Percentiles rank a stretch among this genome's conserved stretches.
phyloP scores from a whole-genome alignment of 1,140 invertebrate species.

The Lepidurus apus region DNA sequence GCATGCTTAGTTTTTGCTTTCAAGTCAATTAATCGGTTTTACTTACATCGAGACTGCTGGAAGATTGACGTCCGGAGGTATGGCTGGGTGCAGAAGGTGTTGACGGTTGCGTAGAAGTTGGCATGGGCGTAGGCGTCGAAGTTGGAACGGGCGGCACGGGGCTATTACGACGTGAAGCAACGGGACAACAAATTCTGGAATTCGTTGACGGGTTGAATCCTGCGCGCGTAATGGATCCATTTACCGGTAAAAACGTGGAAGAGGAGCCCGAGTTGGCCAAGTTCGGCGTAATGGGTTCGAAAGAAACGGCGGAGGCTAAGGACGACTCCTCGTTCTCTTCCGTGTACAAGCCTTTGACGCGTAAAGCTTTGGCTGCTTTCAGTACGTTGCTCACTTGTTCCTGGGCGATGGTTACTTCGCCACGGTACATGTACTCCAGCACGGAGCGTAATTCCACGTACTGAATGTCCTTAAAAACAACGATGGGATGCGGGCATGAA shows the following conservation, averaged over 20 bases:
- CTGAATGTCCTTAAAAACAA: constrained; percentile 39
- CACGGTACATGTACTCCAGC: constrained; percentile 36
- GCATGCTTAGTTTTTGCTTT: background rate
- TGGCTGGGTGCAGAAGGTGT: constrained; percentile 8
- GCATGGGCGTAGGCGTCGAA: background rate
- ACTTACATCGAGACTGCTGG: constrained; percentile 39
- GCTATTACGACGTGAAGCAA: constrained; percentile 4
- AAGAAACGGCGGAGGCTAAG: constrained; percentile 26
- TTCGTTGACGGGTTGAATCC: background rate
- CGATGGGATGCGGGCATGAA: constrained; percentile 43
- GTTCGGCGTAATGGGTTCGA: constrained; percentile 27
- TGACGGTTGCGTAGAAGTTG: background rate
- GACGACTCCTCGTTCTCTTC: constrained; percentile 26
- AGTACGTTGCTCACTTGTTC: constrained; percentile 35
- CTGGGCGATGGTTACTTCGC: constrained; percentile 36
- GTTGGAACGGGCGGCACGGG: background rate
- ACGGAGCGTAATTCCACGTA: constrained; percentile 35
- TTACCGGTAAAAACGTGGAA: background rate
- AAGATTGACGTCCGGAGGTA: constrained; percentile 25
- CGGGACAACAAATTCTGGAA: background rate
- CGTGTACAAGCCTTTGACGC: constrained; percentile 60
- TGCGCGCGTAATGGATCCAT: constrained; percentile 8
- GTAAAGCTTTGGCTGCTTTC: constrained; percentile 66
- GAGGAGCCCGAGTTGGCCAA: background rate
- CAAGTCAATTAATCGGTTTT: constrained; percentile 48